Evolutionary conservation across 2,113 vertebrate species (phyloP).

Genomic region (Rousettus leschenaultii): DNA sequence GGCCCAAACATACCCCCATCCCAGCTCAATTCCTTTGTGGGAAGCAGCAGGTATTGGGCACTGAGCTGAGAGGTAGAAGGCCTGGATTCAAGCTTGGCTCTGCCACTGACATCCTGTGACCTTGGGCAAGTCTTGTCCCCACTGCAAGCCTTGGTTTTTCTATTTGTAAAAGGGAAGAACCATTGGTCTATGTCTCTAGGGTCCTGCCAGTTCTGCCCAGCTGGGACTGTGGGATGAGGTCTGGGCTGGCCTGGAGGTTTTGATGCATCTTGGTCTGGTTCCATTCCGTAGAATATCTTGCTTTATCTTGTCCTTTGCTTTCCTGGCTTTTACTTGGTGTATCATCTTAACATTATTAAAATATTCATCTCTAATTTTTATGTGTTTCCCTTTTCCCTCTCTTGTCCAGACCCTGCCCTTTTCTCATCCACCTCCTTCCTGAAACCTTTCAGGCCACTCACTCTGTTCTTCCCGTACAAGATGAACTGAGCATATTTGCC

Average conservation of each 20-base stretch:
- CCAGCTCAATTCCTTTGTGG: background rate
- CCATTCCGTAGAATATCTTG: background rate
- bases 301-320: background rate
- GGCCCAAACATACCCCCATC: background rate
- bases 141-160: background rate
- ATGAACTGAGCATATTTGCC: slow-evolving; percentile 23
- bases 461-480: background rate
- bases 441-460: background rate
- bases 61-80: background rate
- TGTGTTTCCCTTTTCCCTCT: background rate
- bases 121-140: background rate
- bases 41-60: background rate
- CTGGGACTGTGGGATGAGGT: background rate
- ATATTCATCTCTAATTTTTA: background rate
- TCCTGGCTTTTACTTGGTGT: background rate
- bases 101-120: background rate
- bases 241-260: background rate
- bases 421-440: slow-evolving; percentile 1
- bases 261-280: background rate
- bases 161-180: background rate
- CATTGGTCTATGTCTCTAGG: background rate
- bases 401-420: background rate
- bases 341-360: background rate
- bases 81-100: background rate
- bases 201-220: background rate